Conservation (phyloP, 2,113 vertebrate genomes). For the Oryzias woworae region DNA sequence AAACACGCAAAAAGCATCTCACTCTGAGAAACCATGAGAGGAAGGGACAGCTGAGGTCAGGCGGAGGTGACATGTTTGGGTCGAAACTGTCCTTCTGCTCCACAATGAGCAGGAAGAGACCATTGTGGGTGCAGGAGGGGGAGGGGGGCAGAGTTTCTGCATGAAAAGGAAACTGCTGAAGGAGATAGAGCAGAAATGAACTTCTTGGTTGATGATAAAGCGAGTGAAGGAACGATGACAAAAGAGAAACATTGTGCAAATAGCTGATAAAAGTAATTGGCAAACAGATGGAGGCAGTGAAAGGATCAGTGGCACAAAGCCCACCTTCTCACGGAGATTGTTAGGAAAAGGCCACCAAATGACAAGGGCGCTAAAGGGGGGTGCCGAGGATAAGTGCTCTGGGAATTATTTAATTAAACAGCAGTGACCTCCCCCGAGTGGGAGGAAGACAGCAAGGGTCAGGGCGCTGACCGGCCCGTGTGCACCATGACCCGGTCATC, state of each 20-base stretch:
- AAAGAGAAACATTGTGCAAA: constrained; percentile 18
- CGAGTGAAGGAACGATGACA: constrained; percentile 13
- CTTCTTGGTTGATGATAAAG: background rate
- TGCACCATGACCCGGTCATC: constrained; percentile 59
- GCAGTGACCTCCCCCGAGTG: constrained; percentile 31
- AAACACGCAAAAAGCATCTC: constrained; percentile 9
- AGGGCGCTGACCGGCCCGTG: constrained; percentile 40
- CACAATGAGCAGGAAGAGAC: constrained; percentile 55
- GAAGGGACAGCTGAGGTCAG: constrained; percentile 58
- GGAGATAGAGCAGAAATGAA: constrained; percentile 36
- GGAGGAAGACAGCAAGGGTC: constrained; percentile 29
- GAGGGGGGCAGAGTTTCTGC: background rate
- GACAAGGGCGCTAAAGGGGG: constrained; percentile 42
- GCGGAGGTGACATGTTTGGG: constrained; percentile 69
- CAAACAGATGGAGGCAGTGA: constrained; percentile 49
- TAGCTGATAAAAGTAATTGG: constrained; percentile 17
- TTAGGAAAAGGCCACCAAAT: constrained; percentile 29
- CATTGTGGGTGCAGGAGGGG: constrained; percentile 5
- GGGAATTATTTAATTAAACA: constrained; percentile 76
- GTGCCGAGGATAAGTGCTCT: constrained; percentile 52
- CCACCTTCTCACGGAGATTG: constrained; percentile 13
- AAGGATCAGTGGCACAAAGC: background rate
- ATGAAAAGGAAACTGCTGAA: constrained; percentile 40
- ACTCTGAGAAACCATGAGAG: constrained; percentile 30
- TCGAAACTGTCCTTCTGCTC: constrained; percentile 34